A percentile compares a stretch with the other conserved stretches of the same genome.
Evolutionary conservation across 1,140 invertebrate species (phyloP).

Genomic region (Calephelis virginiensis): DNA sequence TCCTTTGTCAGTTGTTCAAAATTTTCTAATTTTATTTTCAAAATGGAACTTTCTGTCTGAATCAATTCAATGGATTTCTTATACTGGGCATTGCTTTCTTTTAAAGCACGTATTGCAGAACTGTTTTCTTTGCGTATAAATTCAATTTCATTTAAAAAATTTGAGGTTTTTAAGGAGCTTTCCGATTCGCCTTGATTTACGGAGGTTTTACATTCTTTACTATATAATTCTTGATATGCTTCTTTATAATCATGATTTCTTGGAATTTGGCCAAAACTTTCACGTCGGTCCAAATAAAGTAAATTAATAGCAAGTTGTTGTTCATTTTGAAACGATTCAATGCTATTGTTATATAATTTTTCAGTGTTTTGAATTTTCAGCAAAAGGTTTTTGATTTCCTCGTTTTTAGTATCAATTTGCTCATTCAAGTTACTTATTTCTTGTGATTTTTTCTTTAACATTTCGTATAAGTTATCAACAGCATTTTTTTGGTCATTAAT

Average conservation of each 20-base stretch:
- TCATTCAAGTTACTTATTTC: conserved; percentile 51
- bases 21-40: conserved; percentile 41
- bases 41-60: conserved; percentile 44
- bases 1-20: conserved; percentile 43
- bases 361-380: conserved; percentile 39
- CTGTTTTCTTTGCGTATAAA: conserved; percentile 43
- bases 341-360: conserved; percentile 39
- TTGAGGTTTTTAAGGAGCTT: conserved; percentile 27
- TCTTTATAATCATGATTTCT: conserved; percentile 43
- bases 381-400: conserved; percentile 42
- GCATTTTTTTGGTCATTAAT: conserved; percentile 42
- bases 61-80: conserved; percentile 49
- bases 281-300: conserved; percentile 44
- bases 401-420: conserved; percentile 39
- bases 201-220: not conserved
- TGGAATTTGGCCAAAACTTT: conserved; percentile 52
- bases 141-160: conserved; percentile 50
- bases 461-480: conserved; percentile 46
- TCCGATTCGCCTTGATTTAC: not conserved
- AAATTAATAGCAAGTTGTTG: conserved; percentile 45
- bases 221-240: conserved; percentile 22
- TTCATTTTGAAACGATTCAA: conserved; percentile 47
- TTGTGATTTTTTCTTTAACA: conserved; percentile 53
- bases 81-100: conserved; percentile 46
- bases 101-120: conserved; percentile 42